Conservation (phyloP, 2,113 vertebrate genomes). For the Scortum barcoo region DNA sequence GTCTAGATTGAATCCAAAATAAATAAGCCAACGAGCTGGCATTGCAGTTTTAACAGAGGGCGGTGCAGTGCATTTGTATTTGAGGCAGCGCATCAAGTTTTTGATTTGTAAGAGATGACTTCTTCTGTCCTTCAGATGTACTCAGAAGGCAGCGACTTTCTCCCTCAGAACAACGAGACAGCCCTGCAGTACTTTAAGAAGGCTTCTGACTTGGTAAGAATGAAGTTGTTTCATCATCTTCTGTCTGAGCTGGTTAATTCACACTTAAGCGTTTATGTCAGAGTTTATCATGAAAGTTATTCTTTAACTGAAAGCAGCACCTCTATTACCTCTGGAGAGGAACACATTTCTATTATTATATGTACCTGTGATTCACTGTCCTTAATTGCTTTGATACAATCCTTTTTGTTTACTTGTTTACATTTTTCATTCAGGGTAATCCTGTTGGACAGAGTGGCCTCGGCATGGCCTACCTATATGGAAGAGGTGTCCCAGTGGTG, state of each 20-base stretch:
- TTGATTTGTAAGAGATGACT: background rate
- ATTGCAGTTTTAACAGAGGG: background rate
- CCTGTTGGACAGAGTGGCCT: conserved; percentile 98
- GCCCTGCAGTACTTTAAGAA: conserved; percentile 98
- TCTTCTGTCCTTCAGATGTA: conserved; percentile 90
- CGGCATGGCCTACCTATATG: conserved; percentile 98
- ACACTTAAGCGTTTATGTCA: background rate
- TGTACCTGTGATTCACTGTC: background rate
- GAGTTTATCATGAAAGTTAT: background rate
- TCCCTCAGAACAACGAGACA: conserved; percentile 97
- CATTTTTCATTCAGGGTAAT: conserved; percentile 88
- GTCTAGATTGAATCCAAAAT: conserved; percentile 11
- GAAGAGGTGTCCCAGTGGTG: conserved; percentile 96
- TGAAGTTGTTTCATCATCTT: background rate
- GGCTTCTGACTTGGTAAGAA: conserved; percentile 94
- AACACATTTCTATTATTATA: background rate
- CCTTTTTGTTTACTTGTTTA: background rate
- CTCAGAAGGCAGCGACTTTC: conserved; percentile 95
- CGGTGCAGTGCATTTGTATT: background rate
- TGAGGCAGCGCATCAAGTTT: background rate
- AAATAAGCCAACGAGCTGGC: background rate
- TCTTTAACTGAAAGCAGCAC: background rate
- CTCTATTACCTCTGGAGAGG: background rate
- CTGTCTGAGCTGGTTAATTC: background rate
- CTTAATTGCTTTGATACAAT: background rate